phyloP scores from a whole-genome alignment of 92 coral and sea anemone genomes.

The Epizoanthus fatuus region DNA sequence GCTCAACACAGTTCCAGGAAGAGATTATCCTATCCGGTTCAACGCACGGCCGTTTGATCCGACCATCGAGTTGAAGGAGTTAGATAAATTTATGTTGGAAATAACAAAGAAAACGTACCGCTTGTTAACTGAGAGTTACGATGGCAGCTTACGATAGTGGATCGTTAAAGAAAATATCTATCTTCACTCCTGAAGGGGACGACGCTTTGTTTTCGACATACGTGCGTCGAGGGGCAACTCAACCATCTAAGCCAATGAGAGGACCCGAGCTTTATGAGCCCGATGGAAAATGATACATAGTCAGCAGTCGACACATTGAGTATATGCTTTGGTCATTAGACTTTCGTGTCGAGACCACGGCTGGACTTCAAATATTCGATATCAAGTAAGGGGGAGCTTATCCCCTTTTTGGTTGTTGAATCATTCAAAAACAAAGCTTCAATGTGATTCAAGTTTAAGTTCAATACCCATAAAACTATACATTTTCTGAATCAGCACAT shows the following conservation, averaged over 20 bases:
- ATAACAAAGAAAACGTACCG: conserved; percentile 59
- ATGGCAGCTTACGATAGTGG: conserved; percentile 57
- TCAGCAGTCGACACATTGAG: conserved; percentile 65
- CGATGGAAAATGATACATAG: conserved; percentile 80
- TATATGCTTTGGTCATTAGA: conserved; percentile 87
- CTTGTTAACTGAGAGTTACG: conserved; percentile 84
- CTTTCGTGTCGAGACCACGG: conserved; percentile 68
- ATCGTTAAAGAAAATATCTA: conserved; percentile 23
- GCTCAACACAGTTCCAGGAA: conserved; percentile 30
- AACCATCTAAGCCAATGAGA: conserved; percentile 71
- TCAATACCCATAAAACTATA: conserved; percentile 7
- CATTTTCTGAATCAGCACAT: conserved; percentile 12
- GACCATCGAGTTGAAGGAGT: background rate
- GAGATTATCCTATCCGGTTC: conserved; percentile 52
- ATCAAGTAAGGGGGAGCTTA: conserved; percentile 39
- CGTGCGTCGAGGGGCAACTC: conserved; percentile 65
- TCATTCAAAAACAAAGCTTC: background rate
- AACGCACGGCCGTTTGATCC: conserved; percentile 68
- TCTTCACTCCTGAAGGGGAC: conserved; percentile 42
- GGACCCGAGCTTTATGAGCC: conserved; percentile 77
- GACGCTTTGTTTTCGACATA: conserved; percentile 51
- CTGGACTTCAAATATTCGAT: conserved; percentile 79
- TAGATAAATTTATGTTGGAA: conserved; percentile 12
- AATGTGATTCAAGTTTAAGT: conserved; percentile 3
- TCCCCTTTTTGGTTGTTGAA: conserved; percentile 1